Conservation (phyloP, 1,140 invertebrate species). For the Diabrotica virgifera region DNA sequence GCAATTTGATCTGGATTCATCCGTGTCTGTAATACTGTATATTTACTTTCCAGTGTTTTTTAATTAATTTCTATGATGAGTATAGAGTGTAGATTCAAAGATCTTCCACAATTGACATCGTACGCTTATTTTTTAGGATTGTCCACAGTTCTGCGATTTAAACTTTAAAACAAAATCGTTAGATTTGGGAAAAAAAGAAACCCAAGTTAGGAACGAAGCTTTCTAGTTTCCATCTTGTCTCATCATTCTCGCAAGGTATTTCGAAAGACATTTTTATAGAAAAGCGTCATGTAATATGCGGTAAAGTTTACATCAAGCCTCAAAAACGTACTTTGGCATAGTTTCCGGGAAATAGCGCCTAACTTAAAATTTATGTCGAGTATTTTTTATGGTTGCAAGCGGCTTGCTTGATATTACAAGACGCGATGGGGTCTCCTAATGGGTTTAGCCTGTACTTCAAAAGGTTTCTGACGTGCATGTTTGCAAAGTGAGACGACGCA, state of each 20-base stretch:
- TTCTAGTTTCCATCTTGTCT: not conserved
- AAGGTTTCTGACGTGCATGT: slow-evolving; percentile 35
- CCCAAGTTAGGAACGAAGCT: not conserved
- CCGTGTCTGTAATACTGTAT: too few species aligned
- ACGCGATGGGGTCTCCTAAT: slow-evolving; percentile 33
- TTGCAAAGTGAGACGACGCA: slow-evolving; percentile 20
- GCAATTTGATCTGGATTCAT: too few species aligned
- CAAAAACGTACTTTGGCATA: slow-evolving; percentile 12
- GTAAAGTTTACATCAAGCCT: slow-evolving; percentile 2
- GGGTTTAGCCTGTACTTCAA: slow-evolving; percentile 39
- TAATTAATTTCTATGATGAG: too few species aligned
- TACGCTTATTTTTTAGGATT: too few species aligned
- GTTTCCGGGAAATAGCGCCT: slow-evolving; percentile 35
- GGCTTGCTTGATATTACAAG: slow-evolving; percentile 34
- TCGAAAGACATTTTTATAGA: not conserved
- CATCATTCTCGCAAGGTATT: not conserved
- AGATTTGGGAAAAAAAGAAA: not conserved
- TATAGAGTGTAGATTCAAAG: too few species aligned
- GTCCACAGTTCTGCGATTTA: too few species aligned
- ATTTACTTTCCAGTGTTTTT: too few species aligned
- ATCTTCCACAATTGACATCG: too few species aligned
- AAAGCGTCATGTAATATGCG: slow-evolving; percentile 2
- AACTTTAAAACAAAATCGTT: too few species aligned
- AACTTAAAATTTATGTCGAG: slow-evolving; percentile 35
- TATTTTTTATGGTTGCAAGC: slow-evolving; percentile 36